Conservation (phyloP, 2,888 invertebrate genomes). For the Polymixis flavicincta region DNA sequence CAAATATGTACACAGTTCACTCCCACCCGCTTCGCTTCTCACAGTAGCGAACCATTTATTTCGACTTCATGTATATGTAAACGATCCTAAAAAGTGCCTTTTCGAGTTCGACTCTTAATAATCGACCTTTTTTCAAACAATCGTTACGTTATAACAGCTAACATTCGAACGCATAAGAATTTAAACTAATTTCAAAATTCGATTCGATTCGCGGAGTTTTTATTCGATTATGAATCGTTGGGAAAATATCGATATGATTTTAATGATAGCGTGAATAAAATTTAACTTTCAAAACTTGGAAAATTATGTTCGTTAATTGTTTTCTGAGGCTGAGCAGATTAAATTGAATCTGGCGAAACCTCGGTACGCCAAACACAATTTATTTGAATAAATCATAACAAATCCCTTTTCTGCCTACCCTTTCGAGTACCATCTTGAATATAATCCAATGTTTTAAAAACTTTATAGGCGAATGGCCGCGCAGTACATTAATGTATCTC, state of each 20-base stretch:
- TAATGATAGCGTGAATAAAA: background rate
- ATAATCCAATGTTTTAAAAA: constrained; percentile 39
- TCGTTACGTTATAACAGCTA: constrained; percentile 39
- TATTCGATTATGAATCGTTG: constrained; percentile 27
- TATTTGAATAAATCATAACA: background rate
- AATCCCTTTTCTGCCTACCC: background rate
- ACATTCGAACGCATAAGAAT: constrained; percentile 25
- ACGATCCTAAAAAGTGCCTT: constrained; percentile 49
- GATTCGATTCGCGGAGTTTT: constrained; percentile 28
- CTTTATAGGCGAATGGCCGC: constrained; percentile 32
- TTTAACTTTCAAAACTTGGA: background rate
- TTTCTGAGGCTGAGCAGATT: no score
- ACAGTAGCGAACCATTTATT: constrained; percentile 47
- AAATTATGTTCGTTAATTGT: background rate
- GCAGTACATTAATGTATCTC: constrained; percentile 45
- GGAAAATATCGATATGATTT: constrained; percentile 21
- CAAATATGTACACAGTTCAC: constrained; percentile 48
- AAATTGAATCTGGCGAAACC: background rate
- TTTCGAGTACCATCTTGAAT: constrained; percentile 12
- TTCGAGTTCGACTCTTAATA: constrained; percentile 39
- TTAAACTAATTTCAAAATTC: constrained; percentile 43
- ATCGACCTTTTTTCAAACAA: constrained; percentile 46
- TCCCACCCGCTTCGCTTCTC: constrained; percentile 53
- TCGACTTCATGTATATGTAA: constrained; percentile 50
- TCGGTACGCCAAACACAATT: background rate